Evolutionary conservation across 2,797 vertebrate species (phyloP).

Genomic region (Propithecus deckenii): DNA sequence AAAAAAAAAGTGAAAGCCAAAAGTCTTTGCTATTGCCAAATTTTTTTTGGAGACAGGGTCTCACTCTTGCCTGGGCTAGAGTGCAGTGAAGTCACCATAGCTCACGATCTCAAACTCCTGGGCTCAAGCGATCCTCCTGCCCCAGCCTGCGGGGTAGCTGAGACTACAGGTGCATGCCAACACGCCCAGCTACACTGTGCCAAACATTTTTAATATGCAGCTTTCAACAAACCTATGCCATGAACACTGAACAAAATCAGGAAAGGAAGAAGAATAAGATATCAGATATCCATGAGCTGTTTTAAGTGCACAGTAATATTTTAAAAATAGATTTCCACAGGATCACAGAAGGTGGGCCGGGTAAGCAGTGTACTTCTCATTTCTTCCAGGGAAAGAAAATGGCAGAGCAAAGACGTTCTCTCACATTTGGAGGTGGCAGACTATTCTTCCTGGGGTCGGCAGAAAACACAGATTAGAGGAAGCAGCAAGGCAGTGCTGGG

Average conservation of each 20-base stretch:
- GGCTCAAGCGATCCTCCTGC: neutral
- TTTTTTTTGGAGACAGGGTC: neutral
- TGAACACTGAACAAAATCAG: neutral
- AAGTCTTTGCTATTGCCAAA: neutral
- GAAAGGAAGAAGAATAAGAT: neutral
- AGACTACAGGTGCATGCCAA: too few species aligned
- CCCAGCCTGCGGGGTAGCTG: neutral
- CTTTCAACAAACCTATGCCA: neutral
- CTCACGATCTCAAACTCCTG: neutral
- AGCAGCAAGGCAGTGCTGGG: rapidly evolving
- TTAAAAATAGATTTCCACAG: neutral
- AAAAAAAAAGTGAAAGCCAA: neutral
- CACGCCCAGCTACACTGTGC: too few species aligned
- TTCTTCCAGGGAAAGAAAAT: neutral
- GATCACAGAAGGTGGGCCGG: too few species aligned
- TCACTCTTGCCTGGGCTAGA: neutral
- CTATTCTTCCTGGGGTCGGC: neutral
- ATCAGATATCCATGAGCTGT: neutral
- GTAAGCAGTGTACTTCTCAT: neutral
- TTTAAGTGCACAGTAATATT: neutral
- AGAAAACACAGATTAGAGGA: neutral
- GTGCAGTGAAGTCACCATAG: neutral
- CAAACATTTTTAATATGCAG: neutral
- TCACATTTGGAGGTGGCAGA: neutral
- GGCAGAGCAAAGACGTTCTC: neutral